These are phyloP conservation scores for Dipus sagitta DNA, from an alignment of 2,797 vertebrate genomes.

Conservation along the genomic window DNA sequence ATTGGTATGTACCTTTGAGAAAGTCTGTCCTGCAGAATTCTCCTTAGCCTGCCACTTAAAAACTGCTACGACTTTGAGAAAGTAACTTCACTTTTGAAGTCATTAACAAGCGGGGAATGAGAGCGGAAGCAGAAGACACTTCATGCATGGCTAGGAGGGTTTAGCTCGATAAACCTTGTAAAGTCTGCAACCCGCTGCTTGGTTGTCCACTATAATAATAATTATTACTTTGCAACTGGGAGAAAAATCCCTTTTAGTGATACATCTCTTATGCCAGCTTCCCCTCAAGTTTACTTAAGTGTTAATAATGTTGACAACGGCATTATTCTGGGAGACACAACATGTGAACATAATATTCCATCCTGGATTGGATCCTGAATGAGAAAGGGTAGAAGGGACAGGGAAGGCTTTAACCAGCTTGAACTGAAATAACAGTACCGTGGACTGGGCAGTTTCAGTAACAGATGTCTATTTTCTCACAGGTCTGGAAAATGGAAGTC, in stretches of 20 bases:
- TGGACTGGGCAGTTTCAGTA: background rate
- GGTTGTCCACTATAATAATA: background rate
- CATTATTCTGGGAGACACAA: background rate
- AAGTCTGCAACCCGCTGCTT: background rate
- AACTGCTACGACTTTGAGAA: constrained; percentile 60
- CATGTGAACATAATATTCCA: background rate
- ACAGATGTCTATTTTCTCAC: background rate
- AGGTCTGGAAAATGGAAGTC: background rate
- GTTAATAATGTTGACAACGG: background rate
- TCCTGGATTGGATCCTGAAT: background rate
- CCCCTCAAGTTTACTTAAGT: background rate
- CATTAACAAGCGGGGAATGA: background rate
- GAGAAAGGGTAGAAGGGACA: background rate
- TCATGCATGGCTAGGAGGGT: background rate
- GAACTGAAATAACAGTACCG: background rate
- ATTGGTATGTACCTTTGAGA: constrained; percentile 61
- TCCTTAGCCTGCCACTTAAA: constrained; percentile 24
- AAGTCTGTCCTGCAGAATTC: constrained; percentile 53
- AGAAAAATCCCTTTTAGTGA: background rate
- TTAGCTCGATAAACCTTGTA: background rate
- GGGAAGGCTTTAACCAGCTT: background rate
- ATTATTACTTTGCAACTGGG: constrained; percentile 2
- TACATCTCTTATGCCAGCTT: background rate
- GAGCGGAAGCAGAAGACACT: background rate
- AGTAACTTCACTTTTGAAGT: constrained; percentile 37